Evolutionary conservation across 2,113 vertebrate genomes (phyloP).

Genomic region (Pelobates fuscus): DNA sequence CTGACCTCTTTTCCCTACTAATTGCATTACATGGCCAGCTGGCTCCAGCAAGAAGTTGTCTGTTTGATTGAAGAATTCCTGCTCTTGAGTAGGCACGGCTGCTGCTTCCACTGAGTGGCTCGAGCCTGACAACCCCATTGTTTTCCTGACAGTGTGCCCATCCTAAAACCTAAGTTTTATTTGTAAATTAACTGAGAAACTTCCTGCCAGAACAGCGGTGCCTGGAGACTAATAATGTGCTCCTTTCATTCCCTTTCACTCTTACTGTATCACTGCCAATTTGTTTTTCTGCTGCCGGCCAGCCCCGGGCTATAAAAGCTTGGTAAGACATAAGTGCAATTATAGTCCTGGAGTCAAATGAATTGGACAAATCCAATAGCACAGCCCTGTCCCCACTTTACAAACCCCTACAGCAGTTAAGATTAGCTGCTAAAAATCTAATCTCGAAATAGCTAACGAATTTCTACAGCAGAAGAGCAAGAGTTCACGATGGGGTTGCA

Average conservation of each 20-base stretch:
- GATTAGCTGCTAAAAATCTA: conserved; percentile 82
- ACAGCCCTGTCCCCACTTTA: conserved; percentile 77
- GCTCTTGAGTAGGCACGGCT: conserved; percentile 74
- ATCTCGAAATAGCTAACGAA: conserved; percentile 78
- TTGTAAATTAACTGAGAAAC: conserved; percentile 95
- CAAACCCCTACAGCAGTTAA: conserved; percentile 81
- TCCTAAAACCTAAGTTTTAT: conserved; percentile 93
- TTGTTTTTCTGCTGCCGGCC: conserved; percentile 83
- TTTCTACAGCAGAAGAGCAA: conserved; percentile 77
- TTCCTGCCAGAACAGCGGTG: conserved; percentile 83
- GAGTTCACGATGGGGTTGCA: conserved; percentile 77
- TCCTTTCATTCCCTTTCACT: conserved; percentile 83
- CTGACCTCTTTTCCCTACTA: conserved; percentile 88
- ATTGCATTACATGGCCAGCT: conserved; percentile 95
- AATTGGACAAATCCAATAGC: conserved; percentile 83
- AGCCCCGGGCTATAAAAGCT: conserved; percentile 81
- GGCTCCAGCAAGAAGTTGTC: conserved; percentile 84
- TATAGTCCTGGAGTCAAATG: conserved; percentile 90
- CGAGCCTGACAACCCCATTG: conserved; percentile 75
- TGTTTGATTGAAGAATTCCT: conserved; percentile 92
- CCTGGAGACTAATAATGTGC: conserved; percentile 86
- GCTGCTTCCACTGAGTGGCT: conserved; percentile 79
- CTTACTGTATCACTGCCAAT: conserved; percentile 80
- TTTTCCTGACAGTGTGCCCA: conserved; percentile 74
- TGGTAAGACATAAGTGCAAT: conserved; percentile 88